Conservation (phyloP, 2,888 invertebrate species). For the Sepiola atlantica region DNA sequence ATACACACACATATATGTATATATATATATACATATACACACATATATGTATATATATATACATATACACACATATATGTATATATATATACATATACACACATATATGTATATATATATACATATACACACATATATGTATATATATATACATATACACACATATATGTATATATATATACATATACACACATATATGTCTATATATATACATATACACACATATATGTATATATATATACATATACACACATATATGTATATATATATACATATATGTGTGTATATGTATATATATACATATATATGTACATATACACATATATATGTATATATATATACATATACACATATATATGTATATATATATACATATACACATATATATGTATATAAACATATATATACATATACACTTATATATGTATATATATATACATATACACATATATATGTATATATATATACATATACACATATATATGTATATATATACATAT, state of each 20-base stretch:
- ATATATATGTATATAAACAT: not conserved
- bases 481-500: not conserved
- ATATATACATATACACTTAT: not conserved
- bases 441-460: not conserved
- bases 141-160: not conserved
- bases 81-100: not conserved
- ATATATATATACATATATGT: not conserved
- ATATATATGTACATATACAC: not conserved
- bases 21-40: not conserved
- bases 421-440: not conserved
- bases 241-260: not conserved
- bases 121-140: not conserved
- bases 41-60: not conserved
- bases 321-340: constrained; percentile 4
- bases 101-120: not conserved
- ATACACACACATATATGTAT: not conserved
- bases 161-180: not conserved
- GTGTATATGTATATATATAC: not conserved
- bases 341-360: constrained; percentile 4
- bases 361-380: not conserved
- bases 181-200: not conserved
- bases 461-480: not conserved
- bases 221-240: not conserved
- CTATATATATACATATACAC: not conserved
- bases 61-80: not conserved